phyloP scores from a whole-genome alignment of 2,113 vertebrate species.

The Astur gentilis region DNA sequence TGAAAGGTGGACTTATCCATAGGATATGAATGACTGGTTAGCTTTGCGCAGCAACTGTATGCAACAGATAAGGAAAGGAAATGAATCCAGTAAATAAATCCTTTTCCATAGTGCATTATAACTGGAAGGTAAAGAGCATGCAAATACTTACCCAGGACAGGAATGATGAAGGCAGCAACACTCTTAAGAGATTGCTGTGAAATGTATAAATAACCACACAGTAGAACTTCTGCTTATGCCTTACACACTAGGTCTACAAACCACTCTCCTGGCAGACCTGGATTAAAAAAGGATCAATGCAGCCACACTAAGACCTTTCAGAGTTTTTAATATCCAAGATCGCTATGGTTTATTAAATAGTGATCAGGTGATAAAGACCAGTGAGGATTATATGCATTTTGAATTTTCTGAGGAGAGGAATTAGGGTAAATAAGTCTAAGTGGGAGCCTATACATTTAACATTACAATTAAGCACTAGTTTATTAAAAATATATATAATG shows the following conservation, averaged over 20 bases:
- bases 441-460: not conserved
- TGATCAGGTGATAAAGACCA: not conserved
- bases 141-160: not conserved
- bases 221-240: not conserved
- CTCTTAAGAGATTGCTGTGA: not conserved
- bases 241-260: not conserved
- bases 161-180: not conserved
- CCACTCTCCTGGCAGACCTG: not conserved
- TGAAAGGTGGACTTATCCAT: not conserved
- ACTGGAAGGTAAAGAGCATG: not conserved
- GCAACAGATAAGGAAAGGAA: not conserved
- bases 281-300: not conserved
- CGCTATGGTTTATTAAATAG: not conserved
- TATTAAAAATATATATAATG: not conserved
- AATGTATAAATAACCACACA: not conserved
- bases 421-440: not conserved
- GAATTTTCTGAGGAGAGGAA: not conserved
- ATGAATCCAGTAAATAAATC: not conserved
- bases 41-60: not conserved
- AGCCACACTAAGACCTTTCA: not conserved
- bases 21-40: not conserved
- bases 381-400: not conserved
- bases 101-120: not conserved
- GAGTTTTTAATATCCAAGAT: not conserved
- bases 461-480: not conserved